phyloP scores from a whole-genome alignment of 2,113 vertebrate genomes.

The Progne subis region DNA sequence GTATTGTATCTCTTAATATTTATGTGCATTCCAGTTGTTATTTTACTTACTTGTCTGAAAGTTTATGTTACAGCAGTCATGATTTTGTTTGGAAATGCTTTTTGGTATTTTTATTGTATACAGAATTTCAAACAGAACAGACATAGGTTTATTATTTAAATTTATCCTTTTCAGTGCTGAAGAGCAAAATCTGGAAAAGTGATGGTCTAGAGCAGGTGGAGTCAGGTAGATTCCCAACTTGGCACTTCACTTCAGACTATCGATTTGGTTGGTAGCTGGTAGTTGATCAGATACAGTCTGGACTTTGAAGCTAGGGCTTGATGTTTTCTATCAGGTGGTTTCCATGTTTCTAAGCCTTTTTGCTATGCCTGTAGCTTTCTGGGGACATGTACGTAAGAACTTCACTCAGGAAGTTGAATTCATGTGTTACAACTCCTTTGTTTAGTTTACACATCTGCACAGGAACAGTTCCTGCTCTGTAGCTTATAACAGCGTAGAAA shows the following conservation, averaged over 20 bases:
- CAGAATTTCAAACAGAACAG: background rate
- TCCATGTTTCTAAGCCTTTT: background rate
- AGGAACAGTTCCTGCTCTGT: background rate
- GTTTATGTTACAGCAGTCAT: background rate
- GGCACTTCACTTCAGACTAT: background rate
- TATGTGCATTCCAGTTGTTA: background rate
- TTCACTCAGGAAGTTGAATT: background rate
- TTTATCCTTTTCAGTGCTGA: background rate
- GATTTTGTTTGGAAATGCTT: background rate
- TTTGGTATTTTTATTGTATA: background rate
- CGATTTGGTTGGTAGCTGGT: background rate
- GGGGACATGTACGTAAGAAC: background rate
- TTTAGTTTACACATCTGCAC: background rate
- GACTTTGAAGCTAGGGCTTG: background rate
- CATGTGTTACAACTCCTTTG: background rate
- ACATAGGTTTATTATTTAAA: background rate
- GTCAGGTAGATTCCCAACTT: background rate
- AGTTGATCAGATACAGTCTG: background rate
- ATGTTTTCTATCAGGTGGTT: background rate
- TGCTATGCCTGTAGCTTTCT: background rate
- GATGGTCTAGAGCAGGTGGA: background rate
- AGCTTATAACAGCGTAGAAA: background rate
- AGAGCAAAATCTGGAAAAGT: background rate
- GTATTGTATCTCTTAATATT: background rate
- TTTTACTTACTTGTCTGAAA: background rate